Percentiles rank a stretch among this genome's conserved stretches.
These are phyloP conservation scores for Tinamus major DNA, from an alignment of 2,797 vertebrate genomes.

Conservation along the genomic window DNA sequence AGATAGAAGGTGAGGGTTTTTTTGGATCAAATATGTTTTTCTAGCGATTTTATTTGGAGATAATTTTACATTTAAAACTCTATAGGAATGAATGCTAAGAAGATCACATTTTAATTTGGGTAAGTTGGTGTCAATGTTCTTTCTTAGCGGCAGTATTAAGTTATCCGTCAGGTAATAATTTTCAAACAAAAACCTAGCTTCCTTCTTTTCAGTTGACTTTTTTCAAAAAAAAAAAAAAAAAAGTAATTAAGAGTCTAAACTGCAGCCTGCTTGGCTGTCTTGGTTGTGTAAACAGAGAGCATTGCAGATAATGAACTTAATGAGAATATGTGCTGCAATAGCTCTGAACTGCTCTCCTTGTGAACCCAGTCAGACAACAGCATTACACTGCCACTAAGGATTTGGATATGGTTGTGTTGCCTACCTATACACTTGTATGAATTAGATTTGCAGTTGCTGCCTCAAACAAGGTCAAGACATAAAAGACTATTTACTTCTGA, in stretches of 20 bases:
- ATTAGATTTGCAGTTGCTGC: not conserved
- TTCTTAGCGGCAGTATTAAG: not conserved
- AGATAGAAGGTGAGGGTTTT: constrained; percentile 88
- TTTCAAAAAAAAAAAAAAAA: too few species aligned
- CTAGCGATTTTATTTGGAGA: not conserved
- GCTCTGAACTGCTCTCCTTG: not conserved
- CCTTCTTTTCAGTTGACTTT: not conserved
- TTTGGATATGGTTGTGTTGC: not conserved
- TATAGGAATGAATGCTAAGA: not conserved
- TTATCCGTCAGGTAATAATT: not conserved
- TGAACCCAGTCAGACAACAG: not conserved
- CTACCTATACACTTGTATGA: not conserved
- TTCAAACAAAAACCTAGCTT: not conserved
- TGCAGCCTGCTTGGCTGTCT: not conserved
- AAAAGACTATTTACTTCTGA: not conserved
- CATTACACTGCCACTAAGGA: not conserved
- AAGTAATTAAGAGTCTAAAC: not conserved
- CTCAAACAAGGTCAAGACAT: not conserved
- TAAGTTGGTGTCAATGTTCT: not conserved
- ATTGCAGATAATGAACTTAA: not conserved
- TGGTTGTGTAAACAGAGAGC: not conserved
- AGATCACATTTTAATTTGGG: not conserved
- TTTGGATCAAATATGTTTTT: not conserved
- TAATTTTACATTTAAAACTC: not conserved
- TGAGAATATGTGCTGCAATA: not conserved